These are phyloP conservation scores for Panorpa germanica DNA, from an alignment of 2,888 invertebrate genomes.

Conservation along the genomic window DNA sequence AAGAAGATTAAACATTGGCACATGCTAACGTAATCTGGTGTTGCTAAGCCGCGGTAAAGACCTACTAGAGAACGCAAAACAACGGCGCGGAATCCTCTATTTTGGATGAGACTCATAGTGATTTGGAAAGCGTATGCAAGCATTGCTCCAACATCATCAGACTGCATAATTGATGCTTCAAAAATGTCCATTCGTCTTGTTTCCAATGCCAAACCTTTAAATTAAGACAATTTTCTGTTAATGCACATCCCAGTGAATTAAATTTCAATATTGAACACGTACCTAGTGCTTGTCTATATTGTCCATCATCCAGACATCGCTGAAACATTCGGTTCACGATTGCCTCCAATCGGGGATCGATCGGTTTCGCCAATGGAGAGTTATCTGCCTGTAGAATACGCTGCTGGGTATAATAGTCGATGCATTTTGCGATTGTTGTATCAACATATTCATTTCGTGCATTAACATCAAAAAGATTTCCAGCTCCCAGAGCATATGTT, in stretches of 20 bases:
- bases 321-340: constrained; percentile 97
- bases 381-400: constrained; percentile 55
- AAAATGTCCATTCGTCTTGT: constrained; percentile 96
- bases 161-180: constrained; percentile 74
- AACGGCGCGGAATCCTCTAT: constrained; percentile 79
- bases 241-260: too few relatives aligned
- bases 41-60: constrained; percentile 70
- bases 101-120: constrained; percentile 90
- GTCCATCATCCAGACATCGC: constrained; percentile 83
- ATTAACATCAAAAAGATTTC: constrained; percentile 86
- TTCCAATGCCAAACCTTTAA: constrained; percentile 90
- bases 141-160: constrained; percentile 81
- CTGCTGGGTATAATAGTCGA: constrained; percentile 89
- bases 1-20: constrained; percentile 94
- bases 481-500: constrained; percentile 93
- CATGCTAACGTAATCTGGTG: constrained; percentile 96
- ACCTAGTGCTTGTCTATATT: constrained; percentile 90
- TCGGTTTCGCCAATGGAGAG: constrained; percentile 40
- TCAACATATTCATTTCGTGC: constrained; percentile 90
- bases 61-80: constrained; percentile 78
- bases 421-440: constrained; percentile 92
- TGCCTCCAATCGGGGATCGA: constrained; percentile 70
- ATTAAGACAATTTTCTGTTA: too few relatives aligned
- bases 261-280: too few relatives aligned
- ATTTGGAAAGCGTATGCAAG: constrained; percentile 91